Conservation (phyloP, 2,797 vertebrate species). For the Mus caroli region DNA sequence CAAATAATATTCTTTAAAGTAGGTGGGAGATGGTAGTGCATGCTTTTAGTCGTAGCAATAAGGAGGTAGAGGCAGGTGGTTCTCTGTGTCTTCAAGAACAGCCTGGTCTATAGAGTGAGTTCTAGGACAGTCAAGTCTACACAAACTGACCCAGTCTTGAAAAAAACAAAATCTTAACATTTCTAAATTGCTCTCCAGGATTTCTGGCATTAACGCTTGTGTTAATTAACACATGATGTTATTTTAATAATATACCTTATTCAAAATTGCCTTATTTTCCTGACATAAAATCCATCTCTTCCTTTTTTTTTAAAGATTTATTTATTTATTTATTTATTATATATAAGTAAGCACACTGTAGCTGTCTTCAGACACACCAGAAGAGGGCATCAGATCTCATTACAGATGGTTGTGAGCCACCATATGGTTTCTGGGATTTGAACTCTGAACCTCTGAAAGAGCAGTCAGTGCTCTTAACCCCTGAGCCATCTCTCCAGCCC, state of each 20-base stretch:
- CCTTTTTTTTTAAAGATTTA: too few species aligned
- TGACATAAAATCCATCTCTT: not conserved
- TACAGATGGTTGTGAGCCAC: too few species aligned
- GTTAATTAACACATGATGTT: not conserved
- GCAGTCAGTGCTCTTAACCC: too few species aligned
- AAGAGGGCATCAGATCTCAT: too few species aligned
- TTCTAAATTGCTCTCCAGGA: not conserved
- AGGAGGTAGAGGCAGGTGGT: not conserved
- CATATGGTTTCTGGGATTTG: too few species aligned
- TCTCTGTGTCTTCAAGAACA: not conserved
- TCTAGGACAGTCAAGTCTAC: not conserved
- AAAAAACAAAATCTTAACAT: constrained; percentile 31
- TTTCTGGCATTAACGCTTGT: constrained; percentile 21
- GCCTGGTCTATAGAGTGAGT: not conserved
- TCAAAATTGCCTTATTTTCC: not conserved
- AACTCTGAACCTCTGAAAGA: too few species aligned
- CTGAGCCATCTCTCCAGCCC: too few species aligned
- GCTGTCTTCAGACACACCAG: too few species aligned
- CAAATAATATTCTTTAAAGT: constrained; percentile 2
- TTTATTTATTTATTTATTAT: too few species aligned
- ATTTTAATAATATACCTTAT: not conserved
- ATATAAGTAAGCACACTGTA: too few species aligned
- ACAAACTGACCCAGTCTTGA: not conserved
- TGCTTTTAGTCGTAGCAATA: not conserved
- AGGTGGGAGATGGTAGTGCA: not conserved